Base-by-base conservation (phyloP, 92 coral and sea anemone species). In the Meandrina meandrites region DNA sequence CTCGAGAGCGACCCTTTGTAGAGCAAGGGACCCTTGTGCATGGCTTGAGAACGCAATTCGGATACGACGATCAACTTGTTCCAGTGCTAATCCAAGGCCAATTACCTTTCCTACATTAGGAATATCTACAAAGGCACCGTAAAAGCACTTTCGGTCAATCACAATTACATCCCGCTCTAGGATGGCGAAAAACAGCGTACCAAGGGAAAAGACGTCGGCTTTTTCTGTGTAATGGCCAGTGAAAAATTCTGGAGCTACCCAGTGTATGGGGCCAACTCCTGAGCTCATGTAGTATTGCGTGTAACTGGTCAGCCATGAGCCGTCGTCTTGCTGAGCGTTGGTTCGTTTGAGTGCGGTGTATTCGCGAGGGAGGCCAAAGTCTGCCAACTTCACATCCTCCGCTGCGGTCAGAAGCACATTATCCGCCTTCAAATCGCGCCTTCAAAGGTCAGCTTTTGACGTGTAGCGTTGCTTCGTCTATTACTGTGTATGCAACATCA, bases 161-260 rank as follows among this genome's bases (percentile, higher is more conserved):
- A 3, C 78, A 37, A 84, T 80, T 85, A 47, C 90, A 34, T 76
- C 80, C 16, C 95, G 90, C 84, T 84, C 89, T 40, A 90, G 79
- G 42, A 94, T 91, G 0, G 93, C 90, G 45, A 50, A 93, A 76
- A 94, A 93, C 1, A 94, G 34, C 16, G 85, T 75, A 16, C 94
- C 98, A 62, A 92, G 90, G 9, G 96, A 93, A 88, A 94, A 94
- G 4, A 94, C 76, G 58, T 92, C 98, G 18, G 98, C 93, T 32
- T 83, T 84, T 42, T 92, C 91, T 0, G 89, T 92, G 86, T 88
- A 93, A 27, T 70, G 91, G 30, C 84, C 77, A 36, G 16, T 8
- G 82, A 78, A 90, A 21, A 90, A 83, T 54, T 94, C 98, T 13
- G 98, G 98, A 6, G 95, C 95, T 88, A 94, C 73, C 96, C 97